Base-by-base conservation (phyloP, 2,888 invertebrate species). In the Temnothorax rugatulus region DNA sequence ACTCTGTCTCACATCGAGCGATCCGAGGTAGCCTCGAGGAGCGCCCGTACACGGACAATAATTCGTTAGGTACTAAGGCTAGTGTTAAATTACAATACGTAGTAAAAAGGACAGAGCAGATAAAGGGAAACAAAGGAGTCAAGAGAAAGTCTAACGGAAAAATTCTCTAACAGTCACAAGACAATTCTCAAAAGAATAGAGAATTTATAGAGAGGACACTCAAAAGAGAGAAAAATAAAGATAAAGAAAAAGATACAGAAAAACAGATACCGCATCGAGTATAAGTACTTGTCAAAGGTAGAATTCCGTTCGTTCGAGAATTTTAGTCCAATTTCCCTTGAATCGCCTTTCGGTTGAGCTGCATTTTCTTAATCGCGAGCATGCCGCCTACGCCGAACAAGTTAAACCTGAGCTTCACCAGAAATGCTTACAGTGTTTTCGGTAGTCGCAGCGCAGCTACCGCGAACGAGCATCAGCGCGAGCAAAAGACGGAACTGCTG, bases 331-430 rank as follows among this genome's bases (percentile, higher is more conserved):
- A 13, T 57, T 44, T 79, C 34, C 8, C 54, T 54, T 29, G n/a
- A 15, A 0, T 34, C 18, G 18, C 47, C 38, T 11, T 71, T 61
- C 29, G 69, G 59, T 54, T 47, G 29, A 57, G 44, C 47, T 34
- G 47, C 21, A 57, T 21, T 57, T 41, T 71, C 54, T n/a, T 41
- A 68, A 63, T 61, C 74, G 76, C 81, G 84, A 76, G 52, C 41
- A 95, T 95, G 95, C 94, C 95, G 88, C 91, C 95, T 61, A 95
- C 95, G 79, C 95, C 95, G 84, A 95, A 92, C 87, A 95, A 95
- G 86, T 90, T 95, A 81, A 95, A 95, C 90, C 88, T 95, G 86
- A 93, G 94, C 90, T 95, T 95, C 84, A 94, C 94, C 87, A 94
- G 94, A 89, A 95, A 94, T 90, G 94, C 94, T 79, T 95, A 95